A percentile compares a stretch with the other conserved stretches of the same genome.
Conservation (phyloP, 2,113 vertebrate genomes). For the Mixornis gularis region DNA sequence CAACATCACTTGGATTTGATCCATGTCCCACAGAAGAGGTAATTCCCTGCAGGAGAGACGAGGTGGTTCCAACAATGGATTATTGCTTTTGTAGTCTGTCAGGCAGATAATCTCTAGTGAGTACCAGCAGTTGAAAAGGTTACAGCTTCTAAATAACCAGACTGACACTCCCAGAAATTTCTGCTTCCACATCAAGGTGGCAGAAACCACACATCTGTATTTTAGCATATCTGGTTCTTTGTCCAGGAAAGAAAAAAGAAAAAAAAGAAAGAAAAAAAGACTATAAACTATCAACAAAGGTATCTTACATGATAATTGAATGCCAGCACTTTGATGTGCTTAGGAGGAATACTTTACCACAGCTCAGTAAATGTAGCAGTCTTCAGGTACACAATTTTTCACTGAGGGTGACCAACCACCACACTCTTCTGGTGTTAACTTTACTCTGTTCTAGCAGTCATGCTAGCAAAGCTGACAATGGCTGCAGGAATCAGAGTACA, state of each 20-base stretch:
- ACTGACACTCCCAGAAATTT: neutral
- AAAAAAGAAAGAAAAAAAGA: neutral
- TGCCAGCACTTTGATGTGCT: neutral
- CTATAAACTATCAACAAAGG: neutral
- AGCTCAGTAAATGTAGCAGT: neutral
- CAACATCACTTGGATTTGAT: neutral
- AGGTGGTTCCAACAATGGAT: neutral
- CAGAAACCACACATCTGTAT: neutral
- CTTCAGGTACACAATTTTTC: neutral
- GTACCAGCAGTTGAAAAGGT: neutral
- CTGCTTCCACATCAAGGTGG: neutral
- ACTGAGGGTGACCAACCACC: rapidly evolving
- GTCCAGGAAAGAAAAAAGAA: neutral
- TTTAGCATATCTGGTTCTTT: neutral
- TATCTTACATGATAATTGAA: neutral
- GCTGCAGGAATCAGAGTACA: neutral
- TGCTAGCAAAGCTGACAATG: neutral
- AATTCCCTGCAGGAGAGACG: neutral
- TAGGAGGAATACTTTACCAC: neutral
- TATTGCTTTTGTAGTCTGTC: neutral
- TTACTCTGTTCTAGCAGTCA: neutral
- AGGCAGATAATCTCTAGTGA: neutral
- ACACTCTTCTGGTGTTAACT: neutral
- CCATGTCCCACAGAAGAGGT: neutral
- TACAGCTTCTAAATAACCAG: neutral